These are phyloP conservation scores for Protonibea diacanthus DNA, from an alignment of 2,797 vertebrate species.

Conservation along the genomic window DNA sequence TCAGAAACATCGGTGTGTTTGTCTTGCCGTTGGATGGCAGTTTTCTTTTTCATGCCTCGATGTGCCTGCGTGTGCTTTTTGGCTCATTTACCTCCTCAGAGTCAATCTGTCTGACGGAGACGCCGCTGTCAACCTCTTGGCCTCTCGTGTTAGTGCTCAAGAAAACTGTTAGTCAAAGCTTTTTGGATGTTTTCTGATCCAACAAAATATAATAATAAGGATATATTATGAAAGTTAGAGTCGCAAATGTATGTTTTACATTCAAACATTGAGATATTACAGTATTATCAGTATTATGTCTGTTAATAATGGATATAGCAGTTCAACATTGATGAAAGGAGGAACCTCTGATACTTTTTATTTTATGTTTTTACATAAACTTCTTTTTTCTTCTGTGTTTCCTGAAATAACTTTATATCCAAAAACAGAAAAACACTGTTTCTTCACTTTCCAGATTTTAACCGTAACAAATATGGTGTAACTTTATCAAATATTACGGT, in stretches of 20 bases:
- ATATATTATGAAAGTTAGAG: not conserved
- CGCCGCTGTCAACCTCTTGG: constrained; percentile 39
- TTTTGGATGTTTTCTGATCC: not conserved
- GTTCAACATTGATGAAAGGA: not conserved
- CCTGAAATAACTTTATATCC: not conserved
- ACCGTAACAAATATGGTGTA: too few species aligned
- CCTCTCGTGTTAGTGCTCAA: not conserved
- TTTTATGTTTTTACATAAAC: not conserved
- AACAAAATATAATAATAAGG: not conserved
- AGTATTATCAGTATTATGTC: not conserved
- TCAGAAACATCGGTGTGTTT: constrained; percentile 14
- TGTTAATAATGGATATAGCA: not conserved
- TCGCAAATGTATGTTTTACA: not conserved
- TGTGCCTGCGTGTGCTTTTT: constrained; percentile 53
- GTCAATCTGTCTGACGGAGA: constrained; percentile 64
- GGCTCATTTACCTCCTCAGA: constrained; percentile 74
- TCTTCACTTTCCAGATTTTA: too few species aligned
- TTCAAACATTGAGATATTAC: not conserved
- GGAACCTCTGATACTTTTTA: not conserved
- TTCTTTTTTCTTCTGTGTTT: constrained; percentile 1
- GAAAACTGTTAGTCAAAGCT: constrained; percentile 6
- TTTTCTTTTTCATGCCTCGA: constrained; percentile 64
- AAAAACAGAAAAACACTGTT: not conserved
- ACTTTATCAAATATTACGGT: too few species aligned
- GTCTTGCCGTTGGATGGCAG: constrained; percentile 20